These are phyloP conservation scores for Plemyria rubiginata DNA, from an alignment of 2,888 invertebrate genomes.

Conservation along the genomic window DNA sequence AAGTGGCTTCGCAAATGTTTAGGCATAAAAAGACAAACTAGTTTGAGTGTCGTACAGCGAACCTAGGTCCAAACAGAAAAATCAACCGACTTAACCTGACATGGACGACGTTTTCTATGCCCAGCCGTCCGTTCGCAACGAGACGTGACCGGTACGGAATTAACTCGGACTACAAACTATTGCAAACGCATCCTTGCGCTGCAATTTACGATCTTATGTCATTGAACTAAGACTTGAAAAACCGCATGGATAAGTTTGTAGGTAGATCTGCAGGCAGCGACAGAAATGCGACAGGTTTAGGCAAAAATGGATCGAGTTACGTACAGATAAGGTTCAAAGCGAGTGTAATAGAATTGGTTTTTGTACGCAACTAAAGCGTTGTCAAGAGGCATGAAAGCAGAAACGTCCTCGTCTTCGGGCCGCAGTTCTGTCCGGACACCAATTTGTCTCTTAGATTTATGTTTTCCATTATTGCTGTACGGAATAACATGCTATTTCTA, in stretches of 20 bases:
- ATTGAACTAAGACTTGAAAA: constrained; percentile 36
- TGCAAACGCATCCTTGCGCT: constrained; percentile 43
- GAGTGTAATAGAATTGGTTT: constrained; percentile 44
- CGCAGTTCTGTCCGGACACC: constrained; percentile 65
- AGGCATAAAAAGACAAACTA: background rate
- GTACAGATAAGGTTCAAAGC: constrained; percentile 35
- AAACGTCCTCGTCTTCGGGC: constrained; percentile 67
- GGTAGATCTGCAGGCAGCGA: constrained; percentile 42
- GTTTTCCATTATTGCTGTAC: constrained; percentile 70
- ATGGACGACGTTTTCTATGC: constrained; percentile 58
- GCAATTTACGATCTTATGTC: constrained; percentile 49
- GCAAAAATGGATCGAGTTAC: constrained; percentile 47
- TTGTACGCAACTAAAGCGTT: constrained; percentile 63
- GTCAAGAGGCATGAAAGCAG: constrained; percentile 70
- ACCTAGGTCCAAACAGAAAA: constrained; percentile 35
- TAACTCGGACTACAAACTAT: constrained; percentile 62
- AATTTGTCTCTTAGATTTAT: constrained; percentile 79
- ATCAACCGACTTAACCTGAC: constrained; percentile 36
- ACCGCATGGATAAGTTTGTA: constrained; percentile 42
- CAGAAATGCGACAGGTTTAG: constrained; percentile 35
- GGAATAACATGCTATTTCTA: constrained; percentile 60
- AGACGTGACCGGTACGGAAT: constrained; percentile 73
- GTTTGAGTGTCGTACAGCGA: constrained; percentile 2
- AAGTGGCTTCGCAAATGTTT: background rate
- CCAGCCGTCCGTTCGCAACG: constrained; percentile 62